Evolutionary conservation across 1,140 invertebrate species (phyloP).

Genomic region (Chironomus tepperi): DNA sequence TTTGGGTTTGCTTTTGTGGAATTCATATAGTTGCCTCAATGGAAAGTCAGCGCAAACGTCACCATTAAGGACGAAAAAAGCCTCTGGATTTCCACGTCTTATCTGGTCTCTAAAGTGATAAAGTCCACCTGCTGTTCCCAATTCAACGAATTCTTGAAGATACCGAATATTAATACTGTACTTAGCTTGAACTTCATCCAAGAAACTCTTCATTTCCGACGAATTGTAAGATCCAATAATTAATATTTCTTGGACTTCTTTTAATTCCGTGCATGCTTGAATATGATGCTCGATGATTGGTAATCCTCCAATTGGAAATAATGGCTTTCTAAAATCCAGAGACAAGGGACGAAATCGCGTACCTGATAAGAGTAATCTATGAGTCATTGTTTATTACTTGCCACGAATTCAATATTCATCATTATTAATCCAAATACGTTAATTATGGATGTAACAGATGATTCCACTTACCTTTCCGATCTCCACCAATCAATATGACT

Average conservation of each 20-base stretch:
- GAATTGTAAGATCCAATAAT: constrained; percentile 88
- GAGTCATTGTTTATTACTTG: constrained; percentile 24
- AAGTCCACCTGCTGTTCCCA: constrained; percentile 94
- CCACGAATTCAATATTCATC: constrained; percentile 26
- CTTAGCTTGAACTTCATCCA: constrained; percentile 70
- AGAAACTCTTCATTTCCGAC: constrained; percentile 73
- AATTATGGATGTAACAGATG: constrained; percentile 28
- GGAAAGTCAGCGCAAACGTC: constrained; percentile 98
- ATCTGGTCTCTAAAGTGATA: constrained; percentile 98
- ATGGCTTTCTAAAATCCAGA: constrained; percentile 90
- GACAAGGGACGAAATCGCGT: constrained; percentile 95
- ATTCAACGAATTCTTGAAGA: constrained; percentile 86
- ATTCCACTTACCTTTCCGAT: constrained; percentile 54
- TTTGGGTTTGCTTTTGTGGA: constrained; percentile 54
- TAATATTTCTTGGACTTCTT: constrained; percentile 80
- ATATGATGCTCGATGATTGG: constrained; percentile 96
- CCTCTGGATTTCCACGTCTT: constrained; percentile 74
- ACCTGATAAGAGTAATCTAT: constrained; percentile 47
- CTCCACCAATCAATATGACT: constrained; percentile 66
- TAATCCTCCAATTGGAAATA: constrained; percentile 93
- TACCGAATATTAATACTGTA: constrained; percentile 68
- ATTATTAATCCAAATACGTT: constrained; percentile 25
- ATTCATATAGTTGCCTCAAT: constrained; percentile 73
- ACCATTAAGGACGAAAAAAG: constrained; percentile 94
- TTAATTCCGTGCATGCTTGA: constrained; percentile 76